Evolutionary conservation across 2,113 vertebrate genomes (phyloP), one percentile per base, ranked within the genome.

Genomic region (Xenus cinereus): DNA sequence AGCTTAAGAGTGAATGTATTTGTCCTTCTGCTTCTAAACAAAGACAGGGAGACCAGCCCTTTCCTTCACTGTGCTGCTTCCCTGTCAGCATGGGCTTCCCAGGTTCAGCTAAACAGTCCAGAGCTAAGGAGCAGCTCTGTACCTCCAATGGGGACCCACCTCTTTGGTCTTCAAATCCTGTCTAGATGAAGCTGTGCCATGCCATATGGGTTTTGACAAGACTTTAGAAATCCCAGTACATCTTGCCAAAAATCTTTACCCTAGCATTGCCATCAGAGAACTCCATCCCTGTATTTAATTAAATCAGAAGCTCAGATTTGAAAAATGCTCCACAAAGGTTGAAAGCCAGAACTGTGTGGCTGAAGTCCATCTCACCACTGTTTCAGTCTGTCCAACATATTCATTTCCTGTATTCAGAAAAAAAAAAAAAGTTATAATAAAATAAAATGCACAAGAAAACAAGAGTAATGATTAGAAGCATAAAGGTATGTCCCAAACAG

Each of bases 261-360:
- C 11, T 19, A 45, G 60, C 21, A 28, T 15, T 33, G 19, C 54
- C 57, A 74, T 54, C 23, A 22, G 63, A 62, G 37, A 35, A 20
- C 33, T 24, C 7, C 0, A 0, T 62, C 60, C 37, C 35, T 72
- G 2, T 14, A 10, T 72, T 54, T 43, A 32, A 48, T 39, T 39
- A 39, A 88, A 83, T 16, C 68, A 83, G 57, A 66, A 89, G 21
- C 33, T 51, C 18, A 14, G 80, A 23, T 80, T 39, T 76, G 35
- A 66, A 73, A 53, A 76, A 18, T 24, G 7, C 18, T 30, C 28
- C 23, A 8, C 9, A 12, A 51, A 75, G 28, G 60, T 4, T 57
- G 35, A 24, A 75, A 67, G 57, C 14, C 50, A 72, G 17, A 89
- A 37, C 14, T 43, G 26, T 0, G 1, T 0, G 1, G 54, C 78